These are phyloP conservation scores for Varanus komodoensis DNA, from an alignment of 2,113 vertebrate species.

Conservation along the genomic window DNA sequence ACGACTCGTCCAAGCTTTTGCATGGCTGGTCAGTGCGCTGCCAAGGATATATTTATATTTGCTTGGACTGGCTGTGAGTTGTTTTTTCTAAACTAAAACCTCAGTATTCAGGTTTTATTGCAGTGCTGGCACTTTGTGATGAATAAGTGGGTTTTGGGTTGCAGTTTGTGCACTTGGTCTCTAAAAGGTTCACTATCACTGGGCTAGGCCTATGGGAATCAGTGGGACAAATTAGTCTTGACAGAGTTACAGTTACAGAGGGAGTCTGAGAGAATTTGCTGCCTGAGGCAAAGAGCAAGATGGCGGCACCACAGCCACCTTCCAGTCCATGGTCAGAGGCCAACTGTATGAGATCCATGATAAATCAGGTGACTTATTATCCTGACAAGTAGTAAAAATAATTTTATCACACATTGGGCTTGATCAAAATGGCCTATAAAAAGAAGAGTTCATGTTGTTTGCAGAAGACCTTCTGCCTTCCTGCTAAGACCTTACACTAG, in stretches of 20 bases:
- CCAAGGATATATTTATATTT: too few relatives aligned
- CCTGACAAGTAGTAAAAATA: background rate
- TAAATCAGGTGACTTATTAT: background rate
- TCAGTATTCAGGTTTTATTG: too few relatives aligned
- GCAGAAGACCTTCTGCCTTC: background rate
- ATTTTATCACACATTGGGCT: background rate
- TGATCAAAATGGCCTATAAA: background rate
- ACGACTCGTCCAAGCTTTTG: too few relatives aligned
- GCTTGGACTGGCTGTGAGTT: too few relatives aligned
- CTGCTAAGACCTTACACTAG: background rate
- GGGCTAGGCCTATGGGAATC: background rate
- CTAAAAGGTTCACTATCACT: too few relatives aligned
- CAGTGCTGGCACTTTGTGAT: too few relatives aligned
- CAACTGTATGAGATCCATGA: background rate
- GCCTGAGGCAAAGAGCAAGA: background rate
- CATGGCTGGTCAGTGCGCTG: too few relatives aligned
- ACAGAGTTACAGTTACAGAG: background rate
- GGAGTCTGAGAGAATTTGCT: background rate
- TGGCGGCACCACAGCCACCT: background rate
- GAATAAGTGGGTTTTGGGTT: too few relatives aligned
- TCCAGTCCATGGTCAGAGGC: background rate
- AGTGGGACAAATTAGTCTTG: background rate
- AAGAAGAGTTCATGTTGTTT: background rate
- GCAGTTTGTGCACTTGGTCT: too few relatives aligned
- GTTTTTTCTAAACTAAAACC: too few relatives aligned